A percentile compares a stretch with the other conserved stretches of the same genome.
Evolutionary conservation across 2,113 vertebrate genomes (phyloP).

Genomic region (Pao palembangensis): DNA sequence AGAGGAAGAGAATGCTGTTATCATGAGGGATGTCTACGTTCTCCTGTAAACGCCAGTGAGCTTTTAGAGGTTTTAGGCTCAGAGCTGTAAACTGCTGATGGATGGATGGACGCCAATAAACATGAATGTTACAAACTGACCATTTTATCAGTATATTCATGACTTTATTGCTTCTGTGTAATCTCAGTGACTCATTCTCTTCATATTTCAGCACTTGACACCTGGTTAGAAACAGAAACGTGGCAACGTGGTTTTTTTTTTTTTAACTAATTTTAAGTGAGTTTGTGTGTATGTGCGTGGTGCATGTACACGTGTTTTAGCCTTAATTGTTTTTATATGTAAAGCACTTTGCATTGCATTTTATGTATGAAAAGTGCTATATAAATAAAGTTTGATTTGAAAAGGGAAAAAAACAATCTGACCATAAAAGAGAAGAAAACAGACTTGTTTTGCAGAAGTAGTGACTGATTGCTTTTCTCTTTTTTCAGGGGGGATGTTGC

Average conservation of each 20-base stretch:
- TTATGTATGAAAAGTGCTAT: too few relatives aligned
- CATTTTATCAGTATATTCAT: neutral
- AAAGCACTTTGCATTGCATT: too few relatives aligned
- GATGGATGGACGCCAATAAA: neutral
- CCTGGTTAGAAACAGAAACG: slow-evolving; percentile 21
- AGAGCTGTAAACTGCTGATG: neutral
- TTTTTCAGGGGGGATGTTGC: slow-evolving; percentile 9
- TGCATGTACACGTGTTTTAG: too few relatives aligned
- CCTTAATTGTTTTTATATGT: too few relatives aligned
- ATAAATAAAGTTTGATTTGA: too few relatives aligned
- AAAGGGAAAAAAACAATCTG: slow-evolving; percentile 12
- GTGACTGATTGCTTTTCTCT: slow-evolving; percentile 25
- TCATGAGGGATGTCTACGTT: neutral
- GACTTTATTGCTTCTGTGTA: too few relatives aligned
- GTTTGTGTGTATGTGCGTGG: too few relatives aligned
- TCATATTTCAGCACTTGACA: neutral
- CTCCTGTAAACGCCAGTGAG: neutral
- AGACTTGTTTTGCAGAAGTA: slow-evolving; percentile 45
- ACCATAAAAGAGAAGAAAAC: slow-evolving; percentile 43
- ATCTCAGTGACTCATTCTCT: too few relatives aligned
- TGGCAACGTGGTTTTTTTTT: too few relatives aligned
- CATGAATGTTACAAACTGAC: neutral
- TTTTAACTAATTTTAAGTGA: too few relatives aligned
- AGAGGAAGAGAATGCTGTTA: neutral
- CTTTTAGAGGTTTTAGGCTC: too few relatives aligned